Evolutionary conservation across 1,140 invertebrate species (phyloP).

Genomic region (Anagrus nilaparvatae): DNA sequence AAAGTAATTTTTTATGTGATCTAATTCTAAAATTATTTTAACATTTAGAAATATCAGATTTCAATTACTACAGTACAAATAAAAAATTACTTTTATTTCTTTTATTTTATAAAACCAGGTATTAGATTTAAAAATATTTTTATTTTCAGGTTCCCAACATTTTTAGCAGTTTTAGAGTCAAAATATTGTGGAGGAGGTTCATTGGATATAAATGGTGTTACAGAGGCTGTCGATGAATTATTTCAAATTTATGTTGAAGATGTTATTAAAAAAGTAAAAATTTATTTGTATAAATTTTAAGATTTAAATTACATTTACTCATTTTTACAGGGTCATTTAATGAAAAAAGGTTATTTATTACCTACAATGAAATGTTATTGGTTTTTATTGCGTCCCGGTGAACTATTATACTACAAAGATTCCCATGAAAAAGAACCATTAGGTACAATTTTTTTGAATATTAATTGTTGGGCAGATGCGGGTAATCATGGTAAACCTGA

Average conservation of each 20-base stretch:
- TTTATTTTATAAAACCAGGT: neutral
- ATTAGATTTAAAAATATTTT: conserved; percentile 9
- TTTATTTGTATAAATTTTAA: conserved; percentile 1
- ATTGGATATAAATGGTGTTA: conserved; percentile 50
- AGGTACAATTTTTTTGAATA: conserved; percentile 53
- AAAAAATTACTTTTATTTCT: too few relatives aligned
- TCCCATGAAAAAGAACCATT: conserved; percentile 60
- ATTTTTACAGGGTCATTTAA: conserved; percentile 49
- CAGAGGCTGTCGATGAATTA: conserved; percentile 63
- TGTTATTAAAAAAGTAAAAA: conserved; percentile 66
- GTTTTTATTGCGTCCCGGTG: conserved; percentile 65
- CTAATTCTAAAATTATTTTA: too few relatives aligned
- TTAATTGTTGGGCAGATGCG: conserved; percentile 56
- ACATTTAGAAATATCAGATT: too few relatives aligned
- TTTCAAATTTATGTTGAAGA: conserved; percentile 69
- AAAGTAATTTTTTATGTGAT: neutral
- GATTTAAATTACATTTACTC: conserved; percentile 13
- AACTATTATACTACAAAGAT: conserved; percentile 65
- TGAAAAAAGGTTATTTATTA: conserved; percentile 63
- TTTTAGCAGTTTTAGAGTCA: conserved; percentile 62
- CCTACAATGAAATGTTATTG: conserved; percentile 68
- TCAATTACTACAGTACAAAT: too few relatives aligned
- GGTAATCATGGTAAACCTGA: conserved; percentile 45
- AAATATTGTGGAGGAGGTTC: conserved; percentile 51
- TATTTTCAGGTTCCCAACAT: conserved; percentile 48